Evolutionary conservation across 2,113 vertebrate genomes (phyloP).

Genomic region (Ursus arctos): DNA sequence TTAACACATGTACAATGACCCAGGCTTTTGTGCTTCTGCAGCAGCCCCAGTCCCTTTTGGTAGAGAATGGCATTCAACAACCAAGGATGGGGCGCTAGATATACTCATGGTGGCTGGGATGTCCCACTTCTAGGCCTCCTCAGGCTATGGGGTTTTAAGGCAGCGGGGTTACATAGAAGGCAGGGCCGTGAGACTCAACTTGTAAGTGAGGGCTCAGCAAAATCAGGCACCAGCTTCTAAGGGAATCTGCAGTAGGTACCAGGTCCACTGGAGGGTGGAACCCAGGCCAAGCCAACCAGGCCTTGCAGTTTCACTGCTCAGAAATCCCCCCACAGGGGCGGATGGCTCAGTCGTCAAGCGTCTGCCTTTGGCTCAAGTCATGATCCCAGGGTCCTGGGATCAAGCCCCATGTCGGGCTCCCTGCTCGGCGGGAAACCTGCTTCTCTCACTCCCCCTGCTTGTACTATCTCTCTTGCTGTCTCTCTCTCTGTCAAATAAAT

Average conservation of each 20-base stretch:
- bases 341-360: not conserved
- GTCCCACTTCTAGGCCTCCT: not conserved
- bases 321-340: not conserved
- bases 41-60: not conserved
- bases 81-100: not conserved
- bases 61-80: not conserved
- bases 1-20: not conserved
- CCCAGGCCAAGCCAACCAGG: not conserved
- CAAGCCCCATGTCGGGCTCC: not conserved
- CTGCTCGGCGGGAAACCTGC: not conserved
- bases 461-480: not conserved
- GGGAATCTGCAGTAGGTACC: not conserved
- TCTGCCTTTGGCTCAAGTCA: not conserved
- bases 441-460: not conserved
- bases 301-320: not conserved
- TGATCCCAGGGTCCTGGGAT: not conserved
- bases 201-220: not conserved
- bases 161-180: not conserved
- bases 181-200: not conserved
- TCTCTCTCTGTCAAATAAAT: not conserved
- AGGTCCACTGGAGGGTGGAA: not conserved
- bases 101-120: not conserved
- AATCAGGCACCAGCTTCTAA: accelerated
- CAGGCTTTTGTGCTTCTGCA: not conserved
- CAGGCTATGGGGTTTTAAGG: not conserved